phyloP scores from a whole-genome alignment of 2,888 invertebrate species.

The Rugalucina vietnamica region DNA sequence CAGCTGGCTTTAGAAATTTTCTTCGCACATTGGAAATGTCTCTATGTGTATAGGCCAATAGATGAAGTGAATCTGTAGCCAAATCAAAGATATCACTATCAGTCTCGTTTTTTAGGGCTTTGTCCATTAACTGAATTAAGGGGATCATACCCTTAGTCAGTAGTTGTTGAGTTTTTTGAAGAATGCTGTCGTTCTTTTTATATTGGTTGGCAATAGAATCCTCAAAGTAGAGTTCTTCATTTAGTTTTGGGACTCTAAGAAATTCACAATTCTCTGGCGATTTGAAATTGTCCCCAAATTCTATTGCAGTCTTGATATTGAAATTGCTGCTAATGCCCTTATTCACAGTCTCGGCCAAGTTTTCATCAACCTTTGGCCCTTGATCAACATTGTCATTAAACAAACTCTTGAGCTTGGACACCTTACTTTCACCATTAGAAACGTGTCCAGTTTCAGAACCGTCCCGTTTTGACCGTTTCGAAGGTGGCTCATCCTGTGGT shows the following conservation, averaged over 20 bases:
- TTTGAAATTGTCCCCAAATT: neutral
- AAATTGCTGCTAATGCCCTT: neutral
- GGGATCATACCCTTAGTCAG: constrained; percentile 6
- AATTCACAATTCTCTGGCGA: constrained; percentile 9
- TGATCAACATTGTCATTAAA: neutral
- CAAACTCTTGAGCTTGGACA: neutral
- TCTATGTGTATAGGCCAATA: constrained; percentile 23
- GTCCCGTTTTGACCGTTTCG: neutral
- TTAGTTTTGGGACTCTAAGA: neutral
- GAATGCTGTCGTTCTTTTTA: neutral
- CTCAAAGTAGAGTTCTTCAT: constrained; percentile 4
- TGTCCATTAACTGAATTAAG: neutral
- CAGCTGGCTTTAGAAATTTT: constrained; percentile 9
- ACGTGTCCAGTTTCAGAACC: neutral
- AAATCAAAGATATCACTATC: neutral
- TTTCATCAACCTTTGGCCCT: neutral
- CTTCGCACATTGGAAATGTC: constrained; percentile 8
- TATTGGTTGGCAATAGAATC: neutral
- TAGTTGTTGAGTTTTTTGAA: neutral
- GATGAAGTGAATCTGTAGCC: constrained; percentile 12
- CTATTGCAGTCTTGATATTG: neutral
- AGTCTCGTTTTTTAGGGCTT: neutral
- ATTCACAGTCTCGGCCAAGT: neutral
- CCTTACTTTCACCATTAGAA: neutral
- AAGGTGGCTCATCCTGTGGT: neutral